phyloP scores from a whole-genome alignment of 1,140 invertebrate species.

The Propsilocerus akamusi region DNA sequence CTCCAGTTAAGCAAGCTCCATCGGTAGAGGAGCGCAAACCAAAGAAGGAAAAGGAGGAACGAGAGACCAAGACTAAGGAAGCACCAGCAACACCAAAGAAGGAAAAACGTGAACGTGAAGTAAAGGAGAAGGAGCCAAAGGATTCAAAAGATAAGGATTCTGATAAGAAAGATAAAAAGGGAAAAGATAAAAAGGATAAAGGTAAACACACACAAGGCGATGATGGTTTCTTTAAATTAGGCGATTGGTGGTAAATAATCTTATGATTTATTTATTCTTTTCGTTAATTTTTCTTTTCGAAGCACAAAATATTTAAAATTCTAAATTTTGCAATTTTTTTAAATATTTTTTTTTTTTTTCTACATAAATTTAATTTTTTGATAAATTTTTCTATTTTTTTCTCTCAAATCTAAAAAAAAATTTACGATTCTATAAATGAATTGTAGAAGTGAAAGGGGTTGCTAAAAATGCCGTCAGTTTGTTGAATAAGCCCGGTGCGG shows the following conservation, averaged over 20 bases:
- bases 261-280: background rate
- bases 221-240: slow-evolving; percentile 1
- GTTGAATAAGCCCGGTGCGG: slow-evolving; percentile 6
- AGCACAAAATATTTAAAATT: background rate
- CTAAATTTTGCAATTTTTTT: background rate
- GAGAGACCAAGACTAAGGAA: slow-evolving; percentile 24
- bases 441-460: background rate
- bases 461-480: slow-evolving; percentile 7
- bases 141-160: background rate
- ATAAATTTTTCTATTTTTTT: background rate
- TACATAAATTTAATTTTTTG: background rate
- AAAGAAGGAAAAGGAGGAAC: slow-evolving; percentile 1
- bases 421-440: too few relatives aligned
- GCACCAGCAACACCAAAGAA: slow-evolving; percentile 29
- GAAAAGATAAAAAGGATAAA: slow-evolving; percentile 1
- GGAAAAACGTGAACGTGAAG: slow-evolving; percentile 30
- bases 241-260: background rate
- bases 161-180: slow-evolving; percentile 1
- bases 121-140: background rate
- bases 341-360: background rate
- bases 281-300: background rate
- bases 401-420: background rate
- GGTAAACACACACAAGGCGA: background rate
- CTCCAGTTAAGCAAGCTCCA: slow-evolving; percentile 6
- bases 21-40: slow-evolving; percentile 12